Evolutionary conservation across 2,888 invertebrate species (phyloP), one percentile per base, ranked within the genome.

Genomic region (Campaea margaritaria): DNA sequence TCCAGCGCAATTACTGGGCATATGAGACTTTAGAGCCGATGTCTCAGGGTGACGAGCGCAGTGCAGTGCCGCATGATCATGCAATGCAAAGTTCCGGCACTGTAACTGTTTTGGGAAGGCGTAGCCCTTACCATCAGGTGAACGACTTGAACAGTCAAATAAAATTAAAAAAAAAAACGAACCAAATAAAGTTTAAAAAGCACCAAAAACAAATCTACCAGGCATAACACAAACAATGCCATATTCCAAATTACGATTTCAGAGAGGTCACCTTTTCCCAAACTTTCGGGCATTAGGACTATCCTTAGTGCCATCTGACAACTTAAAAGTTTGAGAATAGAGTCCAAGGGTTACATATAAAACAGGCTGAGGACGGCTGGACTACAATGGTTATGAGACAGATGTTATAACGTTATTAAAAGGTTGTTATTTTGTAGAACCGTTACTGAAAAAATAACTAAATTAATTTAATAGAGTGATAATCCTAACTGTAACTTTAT

Each of bases 271-370:
- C 56, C 46, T 41, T 46, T 59, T 48, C 63, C 56, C 38, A 69
- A 74, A 74, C 70, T 58, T 74, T 70, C n/a, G 57, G 54, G 53
- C 58, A 64, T 72, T 70, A 70, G 45, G 58, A 69, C 45, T 70
- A 73, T 73, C 74, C 64, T 54, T 36, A 58, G 63, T 58, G 61
- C 60, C 66, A 74, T 72, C 74, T 63, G 53, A 52, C 41, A 67
- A 68, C 62, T 70, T 65, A 47, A 65, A 68, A 67, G 63, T 67
- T 67, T 69, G 61, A 49, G 67, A 68, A 63, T 28, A 42, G 36
- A 59, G 53, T 53, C 44, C 52, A 52, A 51, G 56, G 61, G 55
- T 51, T 51, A 38, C 60, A 60, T 55, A 48, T 43, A 60, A 52
- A 58, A 43, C 8, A 52, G 52, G 13, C 47, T 38, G 46, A 36